Evolutionary conservation across 2,888 invertebrate genomes (phyloP).

Genomic region (Acholoe squamosa): DNA sequence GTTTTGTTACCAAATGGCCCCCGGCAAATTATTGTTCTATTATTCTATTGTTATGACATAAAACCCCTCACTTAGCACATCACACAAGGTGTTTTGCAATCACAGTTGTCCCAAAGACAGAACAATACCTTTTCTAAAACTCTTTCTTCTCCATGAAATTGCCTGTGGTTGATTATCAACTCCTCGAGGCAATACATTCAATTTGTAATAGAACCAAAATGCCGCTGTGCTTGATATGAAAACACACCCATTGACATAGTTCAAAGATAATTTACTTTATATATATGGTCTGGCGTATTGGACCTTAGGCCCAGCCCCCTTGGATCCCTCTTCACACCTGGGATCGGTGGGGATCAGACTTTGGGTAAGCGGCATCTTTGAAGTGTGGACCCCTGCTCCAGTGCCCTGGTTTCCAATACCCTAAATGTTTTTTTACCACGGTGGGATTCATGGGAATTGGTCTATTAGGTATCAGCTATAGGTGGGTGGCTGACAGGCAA

Average conservation of each 20-base stretch:
- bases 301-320: background rate
- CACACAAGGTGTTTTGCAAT: no score
- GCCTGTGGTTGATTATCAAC: no score
- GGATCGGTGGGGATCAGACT: background rate
- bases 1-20: no score
- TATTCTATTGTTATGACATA: no score
- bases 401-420: background rate
- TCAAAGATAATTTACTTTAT: conserved; percentile 29
- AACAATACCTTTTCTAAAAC: no score
- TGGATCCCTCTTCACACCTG: conserved; percentile 14
- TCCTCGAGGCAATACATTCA: no score
- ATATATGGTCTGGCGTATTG: background rate
- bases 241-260: conserved; percentile 35
- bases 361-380: background rate
- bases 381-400: background rate
- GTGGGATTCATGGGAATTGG: background rate
- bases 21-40: no score
- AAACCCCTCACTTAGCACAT: no score
- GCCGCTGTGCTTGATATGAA: background rate
- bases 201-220: no score
- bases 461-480: background rate
- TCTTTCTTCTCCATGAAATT: no score
- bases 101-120: no score
- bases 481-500: background rate
- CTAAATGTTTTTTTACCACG: background rate